Evolutionary conservation across 2,113 vertebrate species (phyloP), one percentile per base, ranked within the genome.

Genomic region (Phyllostomus hastatus): DNA sequence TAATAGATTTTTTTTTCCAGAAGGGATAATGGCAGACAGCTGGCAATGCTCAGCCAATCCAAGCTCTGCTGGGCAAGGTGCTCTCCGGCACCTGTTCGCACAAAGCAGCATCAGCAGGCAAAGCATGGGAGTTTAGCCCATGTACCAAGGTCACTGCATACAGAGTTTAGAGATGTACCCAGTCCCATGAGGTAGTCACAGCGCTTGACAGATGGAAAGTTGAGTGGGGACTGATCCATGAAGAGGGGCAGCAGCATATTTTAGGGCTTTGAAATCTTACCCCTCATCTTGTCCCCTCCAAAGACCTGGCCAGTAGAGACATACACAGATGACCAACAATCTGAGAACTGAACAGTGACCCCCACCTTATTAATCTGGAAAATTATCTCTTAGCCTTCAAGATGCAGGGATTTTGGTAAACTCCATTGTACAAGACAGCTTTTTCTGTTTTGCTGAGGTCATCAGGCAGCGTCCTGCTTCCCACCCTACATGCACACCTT

Each of bases 111-210:
- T 10, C 1, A 0, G 52, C 2, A 11, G 12, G 33, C 14, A 15
- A 20, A 33, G 8, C 28, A 6, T 0, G 0, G 2, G 43, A 16
- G 16, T 17, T n/a, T 3, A 31, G 28, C 7, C 16, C 31, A 0
- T 31, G 10, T 16, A 24, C 70, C 57, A 3, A 72, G 61, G 80
- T 28, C 4, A 20, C 31, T 31, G 28, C 50, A 1, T 3, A 24
- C 17, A 4, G 59, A 8, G 4, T 26, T 24, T 48, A 38, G 28
- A 41, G 22, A 17, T 33, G 16, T 38, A 38, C 6, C 19, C 19
- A 26, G 64, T 54, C 26, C 19, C 19, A 0, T 10, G 22, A 20
- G 38, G 10, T 24, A 69, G 46, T 10, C 43, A 69, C 6, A 12
- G 28, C 7, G 2, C 24, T 38, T 57, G 67, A 70, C 41, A 70